Conservation (phyloP, 1,140 invertebrate genomes). For the Drosophila virilis region DNA sequence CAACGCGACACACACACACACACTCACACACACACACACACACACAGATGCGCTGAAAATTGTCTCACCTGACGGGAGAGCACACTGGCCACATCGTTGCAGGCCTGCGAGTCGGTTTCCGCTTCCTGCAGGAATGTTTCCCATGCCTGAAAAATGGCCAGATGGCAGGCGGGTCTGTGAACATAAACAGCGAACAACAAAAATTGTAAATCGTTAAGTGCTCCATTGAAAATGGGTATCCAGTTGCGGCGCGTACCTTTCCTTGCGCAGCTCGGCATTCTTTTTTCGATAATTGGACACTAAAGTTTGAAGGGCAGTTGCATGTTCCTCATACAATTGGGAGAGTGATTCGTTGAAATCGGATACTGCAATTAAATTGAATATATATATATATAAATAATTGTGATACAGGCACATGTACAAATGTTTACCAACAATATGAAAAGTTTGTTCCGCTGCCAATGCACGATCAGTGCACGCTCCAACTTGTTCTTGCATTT, state of each 20-base stretch:
- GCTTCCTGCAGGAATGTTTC: slow-evolving; percentile 96
- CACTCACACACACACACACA: neutral
- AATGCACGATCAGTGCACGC: no score
- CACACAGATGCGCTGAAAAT: neutral
- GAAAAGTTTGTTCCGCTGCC: no score
- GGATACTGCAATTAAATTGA: slow-evolving; percentile 89
- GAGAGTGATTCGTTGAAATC: slow-evolving; percentile 97
- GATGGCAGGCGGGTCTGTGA: slow-evolving; percentile 90
- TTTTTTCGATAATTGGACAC: slow-evolving; percentile 94
- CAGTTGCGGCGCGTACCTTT: slow-evolving; percentile 87
- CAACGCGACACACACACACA: slow-evolving; percentile 5
- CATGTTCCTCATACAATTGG: slow-evolving; percentile 95
- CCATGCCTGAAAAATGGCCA: slow-evolving; percentile 95
- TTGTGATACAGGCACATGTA: neutral
- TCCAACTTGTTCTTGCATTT: no score
- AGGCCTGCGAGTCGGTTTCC: slow-evolving; percentile 95
- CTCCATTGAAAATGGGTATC: neutral
- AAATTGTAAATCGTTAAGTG: slow-evolving; percentile 12
- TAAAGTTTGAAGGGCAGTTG: slow-evolving; percentile 94
- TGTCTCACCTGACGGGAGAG: slow-evolving; percentile 88
- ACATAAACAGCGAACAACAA: slow-evolving; percentile 15
- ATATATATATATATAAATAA: neutral
- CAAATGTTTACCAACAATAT: neutral
- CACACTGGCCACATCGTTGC: slow-evolving; percentile 94
- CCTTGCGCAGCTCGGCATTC: slow-evolving; percentile 94